A percentile compares a stretch with the other conserved stretches of the same genome.
These are phyloP conservation scores for Dryocosmus kuriphilus DNA, from an alignment of 2,888 invertebrate genomes.

Conservation along the genomic window DNA sequence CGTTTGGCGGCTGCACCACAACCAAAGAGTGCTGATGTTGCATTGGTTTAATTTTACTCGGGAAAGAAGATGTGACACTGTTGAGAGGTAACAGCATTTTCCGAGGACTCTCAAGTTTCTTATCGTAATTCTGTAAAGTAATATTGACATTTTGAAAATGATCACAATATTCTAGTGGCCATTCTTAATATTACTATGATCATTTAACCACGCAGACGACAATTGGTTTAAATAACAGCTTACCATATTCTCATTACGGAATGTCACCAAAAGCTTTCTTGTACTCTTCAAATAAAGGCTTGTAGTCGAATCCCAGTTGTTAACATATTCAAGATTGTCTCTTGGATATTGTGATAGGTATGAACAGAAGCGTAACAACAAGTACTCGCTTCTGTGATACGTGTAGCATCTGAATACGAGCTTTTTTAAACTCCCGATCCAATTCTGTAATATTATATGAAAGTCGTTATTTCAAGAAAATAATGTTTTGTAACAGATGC, in stretches of 20 bases:
- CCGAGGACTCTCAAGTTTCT: constrained; percentile 71
- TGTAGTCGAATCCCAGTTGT: constrained; percentile 86
- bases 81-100: constrained; percentile 78
- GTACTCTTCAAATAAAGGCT: constrained; percentile 84
- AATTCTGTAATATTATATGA: constrained; percentile 74
- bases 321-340: constrained; percentile 83
- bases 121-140: constrained; percentile 74
- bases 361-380: constrained; percentile 85
- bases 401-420: constrained; percentile 85
- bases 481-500: too few relatives aligned
- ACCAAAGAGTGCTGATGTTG: constrained; percentile 75
- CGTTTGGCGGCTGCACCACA: constrained; percentile 80
- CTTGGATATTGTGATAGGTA: constrained; percentile 84
- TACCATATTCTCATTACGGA: constrained; percentile 87
- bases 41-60: constrained; percentile 63
- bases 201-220: too few relatives aligned
- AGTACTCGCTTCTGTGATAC: constrained; percentile 85
- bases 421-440: constrained; percentile 82
- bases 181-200: background rate
- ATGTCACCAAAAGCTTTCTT: constrained; percentile 85
- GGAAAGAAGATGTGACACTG: constrained; percentile 58
- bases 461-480: background rate
- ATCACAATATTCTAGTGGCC: background rate
- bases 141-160: background rate
- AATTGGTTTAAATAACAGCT: constrained; percentile 60